Base-by-base conservation (phyloP, 2,797 vertebrate species). In the Acestrorhynchus altus region DNA sequence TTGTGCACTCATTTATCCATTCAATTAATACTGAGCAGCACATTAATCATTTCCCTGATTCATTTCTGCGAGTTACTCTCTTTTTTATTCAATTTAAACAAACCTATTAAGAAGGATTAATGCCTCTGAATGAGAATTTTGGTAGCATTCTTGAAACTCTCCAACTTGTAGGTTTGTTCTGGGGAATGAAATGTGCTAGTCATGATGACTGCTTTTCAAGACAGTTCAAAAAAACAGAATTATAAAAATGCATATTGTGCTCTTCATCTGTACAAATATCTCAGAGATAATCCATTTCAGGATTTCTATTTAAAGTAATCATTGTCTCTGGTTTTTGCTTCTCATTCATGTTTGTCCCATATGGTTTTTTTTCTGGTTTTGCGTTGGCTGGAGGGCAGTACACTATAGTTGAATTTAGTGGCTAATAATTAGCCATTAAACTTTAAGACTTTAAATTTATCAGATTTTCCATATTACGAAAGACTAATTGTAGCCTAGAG, bases 81-180 rank as follows among this genome's bases (percentile, higher is more conserved):
- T 76, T 87, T 80, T 35, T 89, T 90, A 91, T 90, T 92, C 86
- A 92, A 92, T 92, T 92, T 90, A 93, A 91, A 92, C 90, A 92
- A 92, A 92, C 90, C 90, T 89, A 92, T 92, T 92, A 92, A 92
- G 78, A 78, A 88, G 90, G 91, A 94, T 93, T 93, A 92, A 91
- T 86, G 87, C 82, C 81, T 85, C 86, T 90, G 91, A 94, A 92
- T 92, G 85, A 90, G 88, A 89, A 90, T 90, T 77, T 79, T 91
- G 90, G 89, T 89, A 87, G 84, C 85, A 84, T 87, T 91, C 91
- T 91, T 90, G 90, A 89, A 89, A 89, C 86, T 85, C 87, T 90
- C 84, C 76, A 83, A 88, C 89, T 89, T 81, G 87, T 87, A 76
- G 84, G 86, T 82, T 91, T 89, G 87, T 90, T 90, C 88, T 84